Conservation (phyloP, 2,888 invertebrate genomes). For the Hipparchia sbordonii region DNA sequence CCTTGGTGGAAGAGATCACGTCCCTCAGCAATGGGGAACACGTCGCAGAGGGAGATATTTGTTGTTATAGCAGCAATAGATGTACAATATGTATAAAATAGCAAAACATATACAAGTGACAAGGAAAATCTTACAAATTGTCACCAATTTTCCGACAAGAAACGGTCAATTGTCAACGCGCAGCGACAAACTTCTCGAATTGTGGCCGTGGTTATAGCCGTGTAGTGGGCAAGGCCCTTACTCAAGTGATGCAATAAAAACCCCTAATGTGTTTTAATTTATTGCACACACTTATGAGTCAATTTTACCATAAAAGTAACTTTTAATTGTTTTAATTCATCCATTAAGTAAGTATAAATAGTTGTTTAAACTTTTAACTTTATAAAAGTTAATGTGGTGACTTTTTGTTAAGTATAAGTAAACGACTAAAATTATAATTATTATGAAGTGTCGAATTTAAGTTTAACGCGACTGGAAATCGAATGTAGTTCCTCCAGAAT, state of each 20-base stretch:
- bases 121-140: too few relatives aligned
- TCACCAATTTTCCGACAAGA: too few relatives aligned
- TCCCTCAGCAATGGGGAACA: too few relatives aligned
- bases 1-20: too few relatives aligned
- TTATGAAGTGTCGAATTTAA: neutral
- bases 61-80: too few relatives aligned
- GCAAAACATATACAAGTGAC: too few relatives aligned
- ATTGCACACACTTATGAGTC: neutral
- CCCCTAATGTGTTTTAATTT: slow-evolving; percentile 5
- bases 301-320: slow-evolving; percentile 9
- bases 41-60: too few relatives aligned
- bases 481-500: neutral
- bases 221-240: neutral
- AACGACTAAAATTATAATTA: too few relatives aligned
- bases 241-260: slow-evolving; percentile 2
- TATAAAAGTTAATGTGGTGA: neutral
- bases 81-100: too few relatives aligned
- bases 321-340: slow-evolving; percentile 14
- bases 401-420: neutral
- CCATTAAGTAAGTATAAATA: neutral
- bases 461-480: neutral
- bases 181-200: too few relatives aligned
- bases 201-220: neutral
- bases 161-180: too few relatives aligned
- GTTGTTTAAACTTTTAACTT: neutral